Base-by-base conservation (phyloP, 2,888 invertebrate species). In the Plagodis pulveraria region DNA sequence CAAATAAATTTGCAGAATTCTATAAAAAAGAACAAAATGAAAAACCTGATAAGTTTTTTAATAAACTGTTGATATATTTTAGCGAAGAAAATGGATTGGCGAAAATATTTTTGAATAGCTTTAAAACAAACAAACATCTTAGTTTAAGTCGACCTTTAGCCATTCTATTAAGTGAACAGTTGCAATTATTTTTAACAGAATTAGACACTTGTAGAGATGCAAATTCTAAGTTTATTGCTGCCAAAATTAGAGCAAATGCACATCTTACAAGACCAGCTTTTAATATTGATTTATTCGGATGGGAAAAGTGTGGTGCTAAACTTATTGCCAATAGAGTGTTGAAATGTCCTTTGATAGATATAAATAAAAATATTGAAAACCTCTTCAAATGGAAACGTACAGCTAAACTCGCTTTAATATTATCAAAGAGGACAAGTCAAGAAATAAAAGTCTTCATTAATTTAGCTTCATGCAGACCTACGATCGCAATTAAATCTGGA, bases 61-160 rank as follows among this genome's bases (percentile, higher is more conserved):
- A 67, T 2, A 78, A 77, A 34, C 45, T 88, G 6, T 56, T 67
- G 5, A 22, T 87, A 46, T 89, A 84, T 58, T 89, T 86, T 62
- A 64, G 67, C 10, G 86, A 86, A 65, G 38, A 67, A 0, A 63
- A 74, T 12, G 87, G 84, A 11, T 58, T 87, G 7, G 78, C 79
- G 6, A 66, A 68, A 2, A 58, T 65, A 6, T 72, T 82, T 41
- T 58, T 69, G 6, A 0, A 49, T 71, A 48, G 64, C 44, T 35
- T 60, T 5, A 46, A 60, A 33, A 7, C 36, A 6, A 35, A 56
- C 9, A 50, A 69, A 6, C 0, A 2, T 2, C 22, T 60, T 0
- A 52, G 55, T 7, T 22, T 56, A 9, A 43, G 50, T 0, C 63
- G 56, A 6, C 48, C 48, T n/a, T n/a, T 76, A 5, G 71, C 66